Percentiles rank a stretch among this genome's conserved stretches.
phyloP scores from a whole-genome alignment of 2,888 invertebrate species.

The Cryptus armator region DNA sequence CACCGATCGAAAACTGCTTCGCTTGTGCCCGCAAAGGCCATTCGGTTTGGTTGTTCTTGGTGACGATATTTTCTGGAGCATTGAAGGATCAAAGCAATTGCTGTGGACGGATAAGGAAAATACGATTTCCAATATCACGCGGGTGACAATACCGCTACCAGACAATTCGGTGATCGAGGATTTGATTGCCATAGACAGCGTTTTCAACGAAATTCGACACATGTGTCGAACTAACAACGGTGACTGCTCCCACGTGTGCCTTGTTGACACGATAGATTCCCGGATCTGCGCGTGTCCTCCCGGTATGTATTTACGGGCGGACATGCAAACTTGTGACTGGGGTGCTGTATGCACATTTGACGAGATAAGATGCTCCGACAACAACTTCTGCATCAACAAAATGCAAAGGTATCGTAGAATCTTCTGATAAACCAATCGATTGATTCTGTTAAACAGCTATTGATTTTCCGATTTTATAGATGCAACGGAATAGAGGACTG shows the following conservation, averaged over 20 bases:
- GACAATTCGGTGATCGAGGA: constrained; percentile 83
- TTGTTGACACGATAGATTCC: constrained; percentile 83
- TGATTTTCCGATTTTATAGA: constrained; percentile 62
- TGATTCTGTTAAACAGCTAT: too few relatives aligned
- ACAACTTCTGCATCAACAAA: constrained; percentile 85
- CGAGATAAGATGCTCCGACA: constrained; percentile 85
- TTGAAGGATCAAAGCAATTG: constrained; percentile 86
- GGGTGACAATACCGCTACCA: constrained; percentile 80
- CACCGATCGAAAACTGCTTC: constrained; percentile 84
- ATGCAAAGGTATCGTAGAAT: constrained; percentile 71
- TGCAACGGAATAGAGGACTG: constrained; percentile 87
- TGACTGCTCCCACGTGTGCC: constrained; percentile 91
- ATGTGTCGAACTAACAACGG: constrained; percentile 88
- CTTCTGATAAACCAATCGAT: too few relatives aligned
- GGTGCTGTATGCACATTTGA: constrained; percentile 83
- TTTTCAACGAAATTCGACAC: constrained; percentile 83
- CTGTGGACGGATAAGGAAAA: constrained; percentile 88
- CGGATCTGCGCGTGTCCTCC: constrained; percentile 88
- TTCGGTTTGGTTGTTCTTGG: constrained; percentile 88
- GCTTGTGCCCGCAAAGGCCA: constrained; percentile 84
- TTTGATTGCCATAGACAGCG: constrained; percentile 86
- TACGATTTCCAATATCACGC: constrained; percentile 79
- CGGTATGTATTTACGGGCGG: constrained; percentile 86
- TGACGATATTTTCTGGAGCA: constrained; percentile 91
- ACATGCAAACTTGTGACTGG: constrained; percentile 87